Evolutionary conservation across 37 sponge, comb jelly and placozoan species (phyloP), one percentile per base, ranked within the genome.

Genomic region (Axinella damicornis): DNA sequence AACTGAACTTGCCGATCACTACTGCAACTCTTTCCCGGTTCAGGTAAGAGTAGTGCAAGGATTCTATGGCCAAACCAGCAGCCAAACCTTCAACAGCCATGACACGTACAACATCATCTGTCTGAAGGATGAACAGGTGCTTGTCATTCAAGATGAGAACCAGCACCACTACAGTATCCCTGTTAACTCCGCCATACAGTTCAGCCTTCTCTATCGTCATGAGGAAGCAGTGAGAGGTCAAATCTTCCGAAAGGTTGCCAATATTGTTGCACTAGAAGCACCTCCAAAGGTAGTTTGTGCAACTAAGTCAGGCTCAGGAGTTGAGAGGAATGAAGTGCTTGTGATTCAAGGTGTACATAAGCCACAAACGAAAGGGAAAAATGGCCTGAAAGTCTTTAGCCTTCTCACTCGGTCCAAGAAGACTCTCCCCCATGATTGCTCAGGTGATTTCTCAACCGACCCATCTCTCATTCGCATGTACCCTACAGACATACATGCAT

Each of bases 151-250:
- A 33, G 78, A 77, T 38, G 6, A 17, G 11, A 46, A 77, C 64
- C 30, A 59, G 16, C 32, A 46, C 38, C 40, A 16, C 19, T 77
- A 77, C 57, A 60, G 40, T 19, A 35, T 77, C 40, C 78, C 78
- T 18, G 64, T 77, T n/a, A 77, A 77, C 78, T 77, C 78, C 27
- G 62, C 78, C 64, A 30, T 77, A 16, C 37, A 77, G 64, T 77
- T 77, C 60, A 65, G 78, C 6, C 38, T 77, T 2, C 14, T 77
- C 38, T 77, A 77, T n/a, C 64, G 64, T 5, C 13, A 32, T 38
- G 64, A 46, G 11, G 61, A 57, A 4, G 34, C 31, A 9, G 64
- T 61, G 11, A 21, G 37, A 11, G 58, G 58, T 15, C 31, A 54
- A 11, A 37, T 57, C 25, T 82, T 82, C 36, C 30, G 40, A 38